phyloP scores from a whole-genome alignment of 2,888 invertebrate species.

The Auanema freiburgensis region DNA sequence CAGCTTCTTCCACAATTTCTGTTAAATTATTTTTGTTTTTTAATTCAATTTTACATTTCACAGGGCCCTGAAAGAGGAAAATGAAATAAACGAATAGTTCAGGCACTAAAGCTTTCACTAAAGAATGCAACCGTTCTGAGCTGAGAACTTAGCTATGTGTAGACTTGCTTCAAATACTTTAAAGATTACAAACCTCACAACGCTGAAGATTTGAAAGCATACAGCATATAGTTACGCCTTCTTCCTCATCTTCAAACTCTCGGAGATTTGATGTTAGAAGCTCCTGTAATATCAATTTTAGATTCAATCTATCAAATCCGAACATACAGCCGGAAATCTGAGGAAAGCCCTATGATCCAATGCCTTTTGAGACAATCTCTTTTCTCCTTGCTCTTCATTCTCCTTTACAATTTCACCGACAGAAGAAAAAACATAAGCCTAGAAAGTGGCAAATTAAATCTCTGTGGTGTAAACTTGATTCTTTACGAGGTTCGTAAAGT shows the following conservation, averaged over 20 bases:
- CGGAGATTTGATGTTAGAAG: slow-evolving; percentile 44
- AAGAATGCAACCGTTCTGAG: slow-evolving; percentile 2
- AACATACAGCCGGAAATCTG: slow-evolving; percentile 34
- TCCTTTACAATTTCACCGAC: slow-evolving; percentile 41
- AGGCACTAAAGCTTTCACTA: slow-evolving; percentile 3
- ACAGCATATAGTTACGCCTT: slow-evolving; percentile 56
- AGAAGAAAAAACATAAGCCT: slow-evolving; percentile 58
- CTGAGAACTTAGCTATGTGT: not conserved
- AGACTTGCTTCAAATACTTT: slow-evolving; percentile 3
- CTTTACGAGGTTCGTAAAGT: slow-evolving; percentile 61
- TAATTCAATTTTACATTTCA: slow-evolving; percentile 40
- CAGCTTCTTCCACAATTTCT: slow-evolving; percentile 24
- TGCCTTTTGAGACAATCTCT: slow-evolving; percentile 40
- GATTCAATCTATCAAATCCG: not conserved
- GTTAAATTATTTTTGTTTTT: slow-evolving; percentile 23
- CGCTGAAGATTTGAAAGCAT: slow-evolving; percentile 57
- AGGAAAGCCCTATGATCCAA: slow-evolving; percentile 52
- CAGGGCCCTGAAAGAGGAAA: slow-evolving; percentile 31
- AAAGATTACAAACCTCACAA: slow-evolving; percentile 27
- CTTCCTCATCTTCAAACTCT: slow-evolving; percentile 54
- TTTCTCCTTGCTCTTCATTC: slow-evolving; percentile 25
- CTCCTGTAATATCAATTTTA: slow-evolving; percentile 21
- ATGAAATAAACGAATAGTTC: not conserved
- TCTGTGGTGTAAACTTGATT: not conserved
- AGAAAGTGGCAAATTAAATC: not conserved